These are phyloP conservation scores for Aelia acuminata DNA, from an alignment of 2,888 invertebrate species.

Conservation along the genomic window DNA sequence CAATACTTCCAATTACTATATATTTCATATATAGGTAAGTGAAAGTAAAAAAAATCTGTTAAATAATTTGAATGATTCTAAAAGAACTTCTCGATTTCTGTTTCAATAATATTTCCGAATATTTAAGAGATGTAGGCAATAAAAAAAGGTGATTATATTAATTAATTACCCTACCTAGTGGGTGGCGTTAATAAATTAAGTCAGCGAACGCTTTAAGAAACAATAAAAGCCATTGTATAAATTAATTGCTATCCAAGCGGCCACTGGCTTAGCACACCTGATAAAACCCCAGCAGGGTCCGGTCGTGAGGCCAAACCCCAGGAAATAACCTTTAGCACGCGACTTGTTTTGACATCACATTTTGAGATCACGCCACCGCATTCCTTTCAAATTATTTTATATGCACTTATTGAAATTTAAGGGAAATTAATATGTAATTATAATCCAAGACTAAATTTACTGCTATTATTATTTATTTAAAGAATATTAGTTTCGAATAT, in stretches of 20 bases:
- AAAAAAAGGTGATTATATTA: conserved; percentile 16
- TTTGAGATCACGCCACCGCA: conserved; percentile 16
- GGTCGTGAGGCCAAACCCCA: neutral
- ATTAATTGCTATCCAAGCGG: conserved; percentile 36
- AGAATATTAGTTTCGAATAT: too few relatives aligned
- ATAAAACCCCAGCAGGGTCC: neutral
- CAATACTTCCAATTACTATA: too few relatives aligned
- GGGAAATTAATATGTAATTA: too few relatives aligned
- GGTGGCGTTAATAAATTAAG: neutral
- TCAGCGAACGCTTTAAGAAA: conserved; percentile 15
- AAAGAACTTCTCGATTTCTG: too few relatives aligned
- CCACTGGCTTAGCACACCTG: conserved; percentile 37
- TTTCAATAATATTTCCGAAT: neutral
- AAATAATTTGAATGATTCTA: too few relatives aligned
- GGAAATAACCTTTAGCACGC: conserved; percentile 41
- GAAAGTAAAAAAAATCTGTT: too few relatives aligned
- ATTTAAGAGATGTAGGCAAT: neutral
- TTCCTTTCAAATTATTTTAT: conserved; percentile 24
- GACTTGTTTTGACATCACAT: conserved; percentile 25
- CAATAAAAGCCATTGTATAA: conserved; percentile 38
- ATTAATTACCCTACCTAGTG: conserved; percentile 7
- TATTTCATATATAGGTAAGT: too few relatives aligned
- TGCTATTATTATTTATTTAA: too few relatives aligned
- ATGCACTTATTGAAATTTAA: neutral
- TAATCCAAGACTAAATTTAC: too few relatives aligned